Base-by-base conservation (phyloP, 2,113 vertebrate genomes). In the Paramisgurnus dabryanus region DNA sequence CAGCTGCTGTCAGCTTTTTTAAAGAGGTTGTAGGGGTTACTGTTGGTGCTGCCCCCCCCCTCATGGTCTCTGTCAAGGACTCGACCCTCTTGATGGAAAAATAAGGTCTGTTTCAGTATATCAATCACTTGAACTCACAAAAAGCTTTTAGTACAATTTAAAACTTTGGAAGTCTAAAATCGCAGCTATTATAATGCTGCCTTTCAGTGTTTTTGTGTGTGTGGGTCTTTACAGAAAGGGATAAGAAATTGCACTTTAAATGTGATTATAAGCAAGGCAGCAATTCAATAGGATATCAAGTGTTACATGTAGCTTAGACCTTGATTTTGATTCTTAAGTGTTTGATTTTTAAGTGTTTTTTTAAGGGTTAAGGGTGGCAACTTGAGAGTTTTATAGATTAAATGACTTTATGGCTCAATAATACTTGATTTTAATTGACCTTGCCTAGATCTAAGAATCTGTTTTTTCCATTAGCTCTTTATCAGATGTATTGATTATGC, bases 61-160 rank as follows among this genome's bases (percentile, higher is more conserved):
- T 64, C 9, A 2, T 12, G 27, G 61, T 45, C 34, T 15, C n/a
- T 47, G 47, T 61, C 75, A 66, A 53, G 63, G 27, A 18, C 63
- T 5, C 41, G 47, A 77, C 75, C 63, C 47, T 53, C 75, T 27
- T 66, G 47, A 50, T 27, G 15, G 34, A 66, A 55, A 39, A 55
- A 47, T 17, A 67, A 80, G 49, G 61, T 6, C 40, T 67, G 74
- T 76, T 34, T 53, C 75, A 55, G 75, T 53, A 41, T 77, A 53
- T 76, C 11, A 45, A 77, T 77, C 63, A 77, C 15, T 9, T 5
- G 61, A 66, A 55, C 17, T 18, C 55, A 53, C 27, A 41, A 77
- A 27, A 61, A 66, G 74, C 63, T 66, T 50, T n/a, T 66, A 55
- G 34, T 50, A n/a, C 22, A 4, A 10, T 50, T 76, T 49, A 49